A percentile compares a stretch with the other conserved stretches of the same genome.
phyloP scores from a whole-genome alignment of 2,888 invertebrate species.

The Phyllotreta striolata region DNA sequence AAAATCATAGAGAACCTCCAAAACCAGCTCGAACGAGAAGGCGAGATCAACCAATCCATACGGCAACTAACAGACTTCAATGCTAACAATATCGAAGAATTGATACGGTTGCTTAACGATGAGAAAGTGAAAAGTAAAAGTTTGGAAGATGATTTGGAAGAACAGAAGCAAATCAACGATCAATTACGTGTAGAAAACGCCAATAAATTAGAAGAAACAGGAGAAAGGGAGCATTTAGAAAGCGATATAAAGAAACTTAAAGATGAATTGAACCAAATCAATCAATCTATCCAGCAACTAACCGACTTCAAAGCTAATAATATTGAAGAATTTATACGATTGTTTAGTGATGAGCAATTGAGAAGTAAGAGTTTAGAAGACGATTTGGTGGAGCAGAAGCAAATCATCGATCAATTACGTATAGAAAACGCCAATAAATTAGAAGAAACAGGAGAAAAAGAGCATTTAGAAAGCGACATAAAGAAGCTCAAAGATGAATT shows the following conservation, averaged over 20 bases:
- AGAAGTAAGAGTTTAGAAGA: conserved; percentile 29
- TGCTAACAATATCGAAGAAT: conserved; percentile 14
- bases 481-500: too few relatives aligned
- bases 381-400: conserved; percentile 25
- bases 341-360: background rate
- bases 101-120: conserved; percentile 12
- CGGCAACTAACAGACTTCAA: conserved; percentile 21
- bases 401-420: too few relatives aligned
- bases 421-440: too few relatives aligned
- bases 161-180: too few relatives aligned
- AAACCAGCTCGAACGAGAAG: conserved; percentile 17
- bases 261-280: too few relatives aligned
- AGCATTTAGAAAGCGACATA: too few relatives aligned
- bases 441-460: too few relatives aligned
- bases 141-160: conserved; percentile 35
- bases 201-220: too few relatives aligned
- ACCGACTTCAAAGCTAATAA: conserved; percentile 12
- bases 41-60: conserved; percentile 11
- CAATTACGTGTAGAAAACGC: too few relatives aligned
- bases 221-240: too few relatives aligned
- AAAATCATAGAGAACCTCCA: conserved; percentile 14
- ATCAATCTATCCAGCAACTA: conserved; percentile 22
- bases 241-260: too few relatives aligned
- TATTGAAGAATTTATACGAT: conserved; percentile 20
- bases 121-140: conserved; percentile 14